Percentiles rank a stretch among this genome's conserved stretches.
These are phyloP conservation scores for Decapterus maruadsi DNA, from an alignment of 2,797 vertebrate species.

Conservation along the genomic window DNA sequence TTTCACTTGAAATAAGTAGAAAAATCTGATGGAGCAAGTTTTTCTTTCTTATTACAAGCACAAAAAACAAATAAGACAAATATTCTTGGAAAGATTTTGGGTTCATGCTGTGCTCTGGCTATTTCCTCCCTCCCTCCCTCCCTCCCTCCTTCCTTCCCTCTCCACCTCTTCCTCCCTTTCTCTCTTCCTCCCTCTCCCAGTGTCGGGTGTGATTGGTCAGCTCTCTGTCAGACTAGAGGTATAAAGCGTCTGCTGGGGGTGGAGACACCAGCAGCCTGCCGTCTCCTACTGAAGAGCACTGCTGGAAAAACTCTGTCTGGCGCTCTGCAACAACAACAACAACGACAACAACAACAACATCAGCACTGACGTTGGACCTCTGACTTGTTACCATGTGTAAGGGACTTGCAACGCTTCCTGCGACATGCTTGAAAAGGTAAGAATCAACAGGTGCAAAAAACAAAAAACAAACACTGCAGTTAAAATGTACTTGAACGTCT, in stretches of 20 bases:
- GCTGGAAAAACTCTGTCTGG: conserved; percentile 20
- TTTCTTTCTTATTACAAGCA: no score
- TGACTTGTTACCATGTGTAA: conserved; percentile 90
- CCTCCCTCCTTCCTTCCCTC: background rate
- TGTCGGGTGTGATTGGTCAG: conserved; percentile 72
- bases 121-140: background rate
- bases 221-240: conserved; percentile 48
- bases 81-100: no score
- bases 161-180: background rate
- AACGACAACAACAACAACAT: no score
- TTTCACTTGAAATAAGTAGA: no score
- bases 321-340: conserved; percentile 8
- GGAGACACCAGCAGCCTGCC: conserved; percentile 67
- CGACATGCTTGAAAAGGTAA: conserved; percentile 94
- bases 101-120: background rate
- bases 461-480: background rate
- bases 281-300: conserved; percentile 44
- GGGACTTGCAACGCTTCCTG: conserved; percentile 92
- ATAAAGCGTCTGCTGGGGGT: conserved; percentile 74
- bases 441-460: conserved; percentile 2
- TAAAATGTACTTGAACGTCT: background rate
- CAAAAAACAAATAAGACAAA: no score
- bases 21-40: no score
- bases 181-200: background rate
- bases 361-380: conserved; percentile 40